Evolutionary conservation across 92 coral and sea anemone species (phyloP).

Genomic region (Nematostella vectensis): DNA sequence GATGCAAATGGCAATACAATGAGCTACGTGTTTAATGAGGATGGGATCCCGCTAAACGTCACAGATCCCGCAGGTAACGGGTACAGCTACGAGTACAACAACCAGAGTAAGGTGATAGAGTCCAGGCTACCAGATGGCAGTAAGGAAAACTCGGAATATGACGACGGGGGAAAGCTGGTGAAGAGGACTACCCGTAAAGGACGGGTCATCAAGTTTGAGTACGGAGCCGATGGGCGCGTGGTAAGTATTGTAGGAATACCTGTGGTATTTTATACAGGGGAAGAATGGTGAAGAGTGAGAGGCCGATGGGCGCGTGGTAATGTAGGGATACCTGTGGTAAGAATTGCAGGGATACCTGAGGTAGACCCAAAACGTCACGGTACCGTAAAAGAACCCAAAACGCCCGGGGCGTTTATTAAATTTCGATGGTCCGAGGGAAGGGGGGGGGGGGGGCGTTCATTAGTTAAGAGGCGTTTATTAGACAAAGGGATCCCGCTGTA

Average conservation of each 20-base stretch:
- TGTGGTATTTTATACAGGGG: no score
- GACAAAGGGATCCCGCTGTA: no score
- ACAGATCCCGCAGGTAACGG: conserved; percentile 51
- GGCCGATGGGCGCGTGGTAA: no score
- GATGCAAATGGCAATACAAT: conserved; percentile 49
- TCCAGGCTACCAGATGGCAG: conserved; percentile 53
- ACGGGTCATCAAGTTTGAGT: conserved; percentile 22
- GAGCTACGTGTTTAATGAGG: conserved; percentile 21
- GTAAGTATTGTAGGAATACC: conserved; percentile 31
- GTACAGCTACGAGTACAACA: conserved; percentile 36
- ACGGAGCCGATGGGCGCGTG: conserved; percentile 30
- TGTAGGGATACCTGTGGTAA: no score
- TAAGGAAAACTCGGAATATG: conserved; percentile 33
- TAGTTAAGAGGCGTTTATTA: no score
- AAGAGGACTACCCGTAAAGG: conserved; percentile 43
- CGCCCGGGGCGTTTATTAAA: no score
- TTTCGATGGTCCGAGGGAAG: no score
- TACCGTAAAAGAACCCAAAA: no score
- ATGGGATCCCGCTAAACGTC: conserved; percentile 29
- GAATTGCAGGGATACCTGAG: no score
- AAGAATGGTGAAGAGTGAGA: no score
- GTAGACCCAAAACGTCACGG: no score
- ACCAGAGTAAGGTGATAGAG: conserved; percentile 8
- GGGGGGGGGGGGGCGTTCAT: no score
- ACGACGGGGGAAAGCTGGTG: conserved; percentile 14